Base-by-base conservation (phyloP, 2,888 invertebrate genomes). In the Chesias legatella region DNA sequence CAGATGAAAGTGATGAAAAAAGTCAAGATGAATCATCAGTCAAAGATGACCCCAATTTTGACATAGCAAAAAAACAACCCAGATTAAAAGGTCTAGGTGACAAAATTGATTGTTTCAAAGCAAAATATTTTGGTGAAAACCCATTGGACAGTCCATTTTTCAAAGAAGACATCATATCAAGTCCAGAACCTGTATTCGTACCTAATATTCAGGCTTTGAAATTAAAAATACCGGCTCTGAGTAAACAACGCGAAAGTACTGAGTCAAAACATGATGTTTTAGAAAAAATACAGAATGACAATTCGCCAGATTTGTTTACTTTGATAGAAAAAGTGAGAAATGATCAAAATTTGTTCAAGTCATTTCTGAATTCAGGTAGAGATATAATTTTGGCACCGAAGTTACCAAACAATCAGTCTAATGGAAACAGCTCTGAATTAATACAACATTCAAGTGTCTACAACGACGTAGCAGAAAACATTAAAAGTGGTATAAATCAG, bases 141-240 rank as follows among this genome's bases (percentile, higher is more conserved):
- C 94, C 94, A 0, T 73, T 94, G 37, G 94, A 94, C 54, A 94
- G 91, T 77, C 94, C 94, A 0, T 85, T 94, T 53, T 94, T 94
- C 57, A 75, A 80, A 42, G 91, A 92, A 79, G 85, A 90, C 26
- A 60, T 75, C 6, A 88, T 91, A 47, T 70, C 73, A 7, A 73
- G 78, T 11, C 90, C 91, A 0, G 79, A 86, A 58, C 86, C 88
- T 22, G 66, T 86, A 13, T 58, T 50, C 7, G 53, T 53, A 10
- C 76, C 80, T 11, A 67, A 59, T 47, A 45, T 64, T 8, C 32
- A 54, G 3, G 25, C 61, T 43, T 67, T 67, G 50, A 57, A 70
- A 29, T 32, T 64, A n/a, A 56, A 51, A 43, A 41, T 44, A 21
- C 3, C 46, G 0, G 0, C 10, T 7, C 9, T 17, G 7, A 23